phyloP scores from a whole-genome alignment of 2,888 invertebrate species.

The Heliconius erato region DNA sequence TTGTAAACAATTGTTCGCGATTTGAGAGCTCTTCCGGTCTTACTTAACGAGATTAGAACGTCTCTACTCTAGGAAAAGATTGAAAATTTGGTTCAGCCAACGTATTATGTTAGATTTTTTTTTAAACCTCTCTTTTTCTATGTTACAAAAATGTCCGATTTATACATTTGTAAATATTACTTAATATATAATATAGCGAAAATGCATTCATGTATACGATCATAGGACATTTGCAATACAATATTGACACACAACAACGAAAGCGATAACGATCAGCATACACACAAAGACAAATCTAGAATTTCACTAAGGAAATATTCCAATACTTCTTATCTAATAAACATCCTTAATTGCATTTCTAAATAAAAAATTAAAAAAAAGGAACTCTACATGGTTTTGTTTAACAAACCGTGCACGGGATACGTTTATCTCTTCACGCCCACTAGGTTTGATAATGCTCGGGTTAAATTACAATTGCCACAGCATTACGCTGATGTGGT shows the following conservation, averaged over 20 bases:
- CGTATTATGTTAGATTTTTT: neutral
- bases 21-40: slow-evolving; percentile 37
- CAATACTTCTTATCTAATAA: neutral
- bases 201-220: neutral
- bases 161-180: no score
- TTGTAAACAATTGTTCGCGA: slow-evolving; percentile 37
- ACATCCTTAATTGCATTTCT: neutral
- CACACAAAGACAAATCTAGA: neutral
- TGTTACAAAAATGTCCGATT: neutral
- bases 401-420: slow-evolving; percentile 68
- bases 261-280: neutral
- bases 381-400: slow-evolving; percentile 54
- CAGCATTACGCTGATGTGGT: slow-evolving; percentile 44
- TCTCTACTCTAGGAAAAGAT: slow-evolving; percentile 26
- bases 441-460: slow-evolving; percentile 73
- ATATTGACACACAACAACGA: neutral
- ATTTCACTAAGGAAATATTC: neutral
- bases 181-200: no score
- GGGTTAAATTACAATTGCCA: slow-evolving; percentile 69
- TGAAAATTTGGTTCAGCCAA: slow-evolving; percentile 8
- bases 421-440: slow-evolving; percentile 79
- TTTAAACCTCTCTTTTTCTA: neutral
- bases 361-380: slow-evolving; percentile 28
- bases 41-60: slow-evolving; percentile 40
- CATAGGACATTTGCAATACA: neutral